Evolutionary conservation across 30 jellyfish, hydroid and myxozoan genomes (phyloP).

Genomic region (Turritopsis dohrnii): DNA sequence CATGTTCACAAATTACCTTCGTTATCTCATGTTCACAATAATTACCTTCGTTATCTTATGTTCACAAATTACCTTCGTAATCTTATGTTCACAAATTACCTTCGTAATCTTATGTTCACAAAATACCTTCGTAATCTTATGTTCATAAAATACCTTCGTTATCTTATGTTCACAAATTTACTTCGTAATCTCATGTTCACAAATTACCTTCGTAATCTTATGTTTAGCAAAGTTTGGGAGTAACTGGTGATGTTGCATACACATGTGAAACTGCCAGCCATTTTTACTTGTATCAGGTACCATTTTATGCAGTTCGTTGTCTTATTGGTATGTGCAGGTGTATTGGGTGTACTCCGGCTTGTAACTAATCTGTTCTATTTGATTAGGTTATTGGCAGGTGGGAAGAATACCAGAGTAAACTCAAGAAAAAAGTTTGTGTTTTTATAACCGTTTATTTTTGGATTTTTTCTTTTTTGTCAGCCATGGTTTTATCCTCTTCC

Average conservation of each 20-base stretch:
- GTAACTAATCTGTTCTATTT: neutral
- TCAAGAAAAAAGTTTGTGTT: slow-evolving; percentile 65
- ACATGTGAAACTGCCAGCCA: slow-evolving; percentile 99
- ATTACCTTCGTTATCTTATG: too few species aligned
- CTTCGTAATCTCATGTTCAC: too few species aligned
- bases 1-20: too few species aligned
- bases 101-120: too few species aligned
- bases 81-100: too few species aligned
- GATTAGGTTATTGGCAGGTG: slow-evolving; percentile 83
- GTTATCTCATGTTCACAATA: too few species aligned
- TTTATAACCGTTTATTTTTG: neutral
- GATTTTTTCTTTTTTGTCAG: too few species aligned
- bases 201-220: neutral
- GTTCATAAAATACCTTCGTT: too few species aligned
- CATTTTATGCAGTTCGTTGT: neutral
- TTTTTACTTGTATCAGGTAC: slow-evolving; percentile 88
- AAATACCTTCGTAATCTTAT: too few species aligned
- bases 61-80: too few species aligned
- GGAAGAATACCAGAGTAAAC: slow-evolving; percentile 87
- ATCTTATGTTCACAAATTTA: too few species aligned
- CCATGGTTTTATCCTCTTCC: too few species aligned
- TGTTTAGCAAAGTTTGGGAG: slow-evolving; percentile 84
- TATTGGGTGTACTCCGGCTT: neutral
- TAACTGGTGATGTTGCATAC: slow-evolving; percentile 86
- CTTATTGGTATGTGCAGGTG: neutral